Base-by-base conservation (phyloP, 1,140 invertebrate genomes). In the Archegozetes longisetosus region DNA sequence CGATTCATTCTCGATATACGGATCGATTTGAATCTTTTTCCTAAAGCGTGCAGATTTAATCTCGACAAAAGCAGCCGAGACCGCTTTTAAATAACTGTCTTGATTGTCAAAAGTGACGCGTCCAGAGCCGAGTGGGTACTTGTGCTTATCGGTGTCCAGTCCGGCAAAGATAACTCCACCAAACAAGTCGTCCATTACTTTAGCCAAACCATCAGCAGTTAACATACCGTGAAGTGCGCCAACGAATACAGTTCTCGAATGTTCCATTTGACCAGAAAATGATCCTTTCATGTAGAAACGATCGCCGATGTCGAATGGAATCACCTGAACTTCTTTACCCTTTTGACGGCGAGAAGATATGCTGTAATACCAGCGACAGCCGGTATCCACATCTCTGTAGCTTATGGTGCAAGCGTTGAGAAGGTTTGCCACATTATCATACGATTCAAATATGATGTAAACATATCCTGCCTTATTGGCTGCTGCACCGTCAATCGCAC, bases 11-110 rank as follows among this genome's bases (percentile, higher is more conserved):
- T 97, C 94, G 55, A 98, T 75, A 69, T 97, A 98, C 0, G 94
- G 94, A 74, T 98, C 91, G 1, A 98, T 82, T 79, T 98, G 94
- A 49, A 98, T 82, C 85, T 90, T 95, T 72, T 98, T 98, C 0
- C 79, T 83, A 71, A 98, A 98, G 73, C 90, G 91, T 23, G 82
- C 76, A 46, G 91, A 90, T 68, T 87, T 86, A 53, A 98, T 88
- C 72, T 95, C 88, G 17, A 98, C 82, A 71, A 94, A 98, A 9
- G 84, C 89, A 47, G 93, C 87, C 54, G 83, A 79, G 1, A 98
- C 84, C 28, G 95, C 95, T 68, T 86, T 87, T 77, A 91, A 84
- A 73, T 94, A 98, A 0, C 91, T 94, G 56, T 81, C 79, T 62
- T 81, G 78, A 71, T 86, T 91, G 72, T 84, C 85, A 75, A 98